phyloP scores from a whole-genome alignment of 92 coral and sea anemone genomes.

The Heteractis magnifica region DNA sequence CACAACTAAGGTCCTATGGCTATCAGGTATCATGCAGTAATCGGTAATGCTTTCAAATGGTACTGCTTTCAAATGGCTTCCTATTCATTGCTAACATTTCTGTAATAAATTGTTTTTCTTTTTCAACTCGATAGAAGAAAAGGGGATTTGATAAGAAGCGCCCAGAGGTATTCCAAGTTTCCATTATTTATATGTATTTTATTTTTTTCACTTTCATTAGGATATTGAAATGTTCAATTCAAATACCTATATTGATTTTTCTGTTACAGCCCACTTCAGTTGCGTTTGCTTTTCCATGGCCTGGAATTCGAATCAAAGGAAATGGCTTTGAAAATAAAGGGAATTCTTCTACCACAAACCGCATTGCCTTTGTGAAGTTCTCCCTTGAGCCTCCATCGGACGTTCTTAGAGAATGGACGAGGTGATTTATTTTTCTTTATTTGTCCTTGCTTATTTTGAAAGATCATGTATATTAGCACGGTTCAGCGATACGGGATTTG shows the following conservation, averaged over 20 bases:
- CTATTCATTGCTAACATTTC: not conserved
- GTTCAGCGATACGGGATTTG: too few relatives aligned
- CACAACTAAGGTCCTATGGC: conserved; percentile 58
- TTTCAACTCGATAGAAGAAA: not conserved
- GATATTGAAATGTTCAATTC: not conserved
- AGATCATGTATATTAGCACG: too few relatives aligned
- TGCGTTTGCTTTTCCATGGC: conserved; percentile 45
- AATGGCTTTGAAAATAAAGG: not conserved
- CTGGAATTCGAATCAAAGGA: not conserved
- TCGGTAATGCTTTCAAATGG: not conserved
- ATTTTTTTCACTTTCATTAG: not conserved
- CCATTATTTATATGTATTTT: too few relatives aligned
- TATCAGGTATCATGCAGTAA: conserved; percentile 22
- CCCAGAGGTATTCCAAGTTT: not conserved
- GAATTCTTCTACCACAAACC: not conserved
- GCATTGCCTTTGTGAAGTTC: conserved; percentile 43
- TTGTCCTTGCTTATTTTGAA: not conserved
- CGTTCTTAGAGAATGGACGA: conserved; percentile 39
- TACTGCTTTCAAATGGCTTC: not conserved
- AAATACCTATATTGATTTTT: not conserved
- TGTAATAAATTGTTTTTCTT: not conserved
- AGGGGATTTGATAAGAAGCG: not conserved
- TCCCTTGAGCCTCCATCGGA: conserved; percentile 25
- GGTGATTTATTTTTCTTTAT: conserved; percentile 23
- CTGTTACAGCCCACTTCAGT: conserved; percentile 22